Evolutionary conservation across 2,797 vertebrate species (phyloP).

Genomic region (Enteromius viviparus): DNA sequence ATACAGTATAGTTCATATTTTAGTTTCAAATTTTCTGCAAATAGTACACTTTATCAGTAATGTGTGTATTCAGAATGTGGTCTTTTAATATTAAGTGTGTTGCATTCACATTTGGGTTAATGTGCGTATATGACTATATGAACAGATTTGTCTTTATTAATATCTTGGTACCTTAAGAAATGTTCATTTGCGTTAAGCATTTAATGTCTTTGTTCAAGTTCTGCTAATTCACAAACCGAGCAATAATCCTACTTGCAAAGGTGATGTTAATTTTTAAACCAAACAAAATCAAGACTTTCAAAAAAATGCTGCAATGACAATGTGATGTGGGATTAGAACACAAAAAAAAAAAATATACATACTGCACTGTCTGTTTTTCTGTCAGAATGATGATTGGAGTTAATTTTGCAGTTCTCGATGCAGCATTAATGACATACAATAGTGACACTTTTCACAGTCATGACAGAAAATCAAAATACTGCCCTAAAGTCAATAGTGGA

Average conservation of each 20-base stretch:
- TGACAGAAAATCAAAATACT: background rate
- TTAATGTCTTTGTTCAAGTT: background rate
- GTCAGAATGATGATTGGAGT: background rate
- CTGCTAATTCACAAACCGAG: background rate
- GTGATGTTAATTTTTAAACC: background rate
- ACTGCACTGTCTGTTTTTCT: background rate
- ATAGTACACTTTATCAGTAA: background rate
- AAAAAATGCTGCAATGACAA: background rate
- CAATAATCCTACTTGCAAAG: background rate
- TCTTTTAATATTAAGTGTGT: background rate
- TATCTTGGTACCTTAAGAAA: background rate
- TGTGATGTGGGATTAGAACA: background rate
- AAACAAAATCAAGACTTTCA: background rate
- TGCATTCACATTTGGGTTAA: background rate
- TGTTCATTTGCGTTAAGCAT: background rate
- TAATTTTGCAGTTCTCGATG: background rate
- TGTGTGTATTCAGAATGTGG: background rate
- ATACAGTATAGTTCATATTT: background rate
- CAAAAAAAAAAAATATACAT: background rate
- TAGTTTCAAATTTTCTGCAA: background rate
- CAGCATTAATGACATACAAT: background rate
- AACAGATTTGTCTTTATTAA: background rate
- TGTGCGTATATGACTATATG: background rate
- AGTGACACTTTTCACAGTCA: background rate
- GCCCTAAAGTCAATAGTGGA: background rate